Evolutionary conservation across 2,888 invertebrate species (phyloP), one percentile per base, ranked within the genome.

Genomic region (Noctua pronuba): DNA sequence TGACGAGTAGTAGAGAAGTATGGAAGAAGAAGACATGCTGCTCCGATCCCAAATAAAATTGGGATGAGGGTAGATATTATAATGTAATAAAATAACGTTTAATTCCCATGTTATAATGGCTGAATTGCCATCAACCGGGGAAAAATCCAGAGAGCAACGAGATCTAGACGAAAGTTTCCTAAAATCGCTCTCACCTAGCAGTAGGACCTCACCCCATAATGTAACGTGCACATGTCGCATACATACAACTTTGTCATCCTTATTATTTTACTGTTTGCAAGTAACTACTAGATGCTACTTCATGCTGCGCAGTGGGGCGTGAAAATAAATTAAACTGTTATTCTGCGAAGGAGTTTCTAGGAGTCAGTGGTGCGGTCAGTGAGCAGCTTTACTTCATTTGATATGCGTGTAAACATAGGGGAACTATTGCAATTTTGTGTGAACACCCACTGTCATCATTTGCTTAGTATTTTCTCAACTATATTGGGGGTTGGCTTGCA

Each of bases 251-350:
- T 89, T 24, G 84, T 77, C 82, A 86, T 76, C 77, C 67, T 83
- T 89, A 88, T 88, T 89, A 88, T 88, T 88, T 88, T 72, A 88
- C 89, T 86, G 89, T 81, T 84, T 77, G 77, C 69, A 52, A 72
- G 77, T 75, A 83, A 76, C 75, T 68, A 68, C 79, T 80, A 66
- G 38, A 62, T 70, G 55, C 28, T 67, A 71, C 35, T 84, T 70
- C 75, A 80, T 76, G 72, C 75, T 16, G 55, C 16, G 70, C 68
- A 84, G 84, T 74, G 58, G 68, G 35, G 41, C 28, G 67, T 24
- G 46, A 73, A 86, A 79, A 86, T 79, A 73, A 70, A 77, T 85
- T 77, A 66, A 73, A 77, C 52, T 77, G 52, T 72, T 83, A 69
- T 74, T 65, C 24, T 46, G 44, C 24, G 21, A 35, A 28, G 41